These are phyloP conservation scores for Drosophila atripex DNA, from an alignment of 2,888 invertebrate species.

Conservation along the genomic window DNA sequence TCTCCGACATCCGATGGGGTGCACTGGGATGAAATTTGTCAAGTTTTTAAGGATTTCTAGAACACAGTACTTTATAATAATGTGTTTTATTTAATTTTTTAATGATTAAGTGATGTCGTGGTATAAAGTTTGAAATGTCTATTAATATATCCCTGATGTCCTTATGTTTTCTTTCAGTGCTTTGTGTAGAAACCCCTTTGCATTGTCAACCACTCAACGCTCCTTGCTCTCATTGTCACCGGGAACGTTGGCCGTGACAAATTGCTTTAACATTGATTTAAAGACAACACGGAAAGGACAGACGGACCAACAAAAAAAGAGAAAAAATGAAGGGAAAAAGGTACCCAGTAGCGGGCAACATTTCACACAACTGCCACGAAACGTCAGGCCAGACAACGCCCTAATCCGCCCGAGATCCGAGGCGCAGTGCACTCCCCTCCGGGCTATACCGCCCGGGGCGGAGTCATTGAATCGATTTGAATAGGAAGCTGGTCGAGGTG, in stretches of 20 bases:
- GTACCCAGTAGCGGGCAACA: conserved; percentile 42
- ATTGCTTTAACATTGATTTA: conserved; percentile 77
- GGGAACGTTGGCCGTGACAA: conserved; percentile 68
- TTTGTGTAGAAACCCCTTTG: conserved; percentile 21
- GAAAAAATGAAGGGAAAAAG: conserved; percentile 10
- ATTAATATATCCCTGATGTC: background rate
- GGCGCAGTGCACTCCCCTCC: conserved; percentile 17
- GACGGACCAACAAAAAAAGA: conserved; percentile 4
- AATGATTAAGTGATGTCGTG: no score
- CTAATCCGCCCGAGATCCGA: conserved; percentile 53
- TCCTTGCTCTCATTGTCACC: conserved; percentile 61
- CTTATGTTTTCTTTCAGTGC: conserved; percentile 11
- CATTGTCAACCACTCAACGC: conserved; percentile 49
- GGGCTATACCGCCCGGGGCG: conserved; percentile 39
- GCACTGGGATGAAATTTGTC: conserved; percentile 31
- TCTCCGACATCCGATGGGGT: conserved; percentile 27
- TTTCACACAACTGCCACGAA: conserved; percentile 76
- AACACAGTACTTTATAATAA: background rate
- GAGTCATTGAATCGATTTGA: conserved; percentile 61
- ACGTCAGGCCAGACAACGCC: conserved; percentile 72
- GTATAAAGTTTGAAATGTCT: background rate
- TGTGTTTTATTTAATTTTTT: no score
- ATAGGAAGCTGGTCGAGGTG: conserved; percentile 31
- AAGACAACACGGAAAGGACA: conserved; percentile 57
- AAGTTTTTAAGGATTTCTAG: background rate